These are phyloP conservation scores for Leiothrix lutea DNA, from an alignment of 2,113 vertebrate genomes.

Conservation along the genomic window DNA sequence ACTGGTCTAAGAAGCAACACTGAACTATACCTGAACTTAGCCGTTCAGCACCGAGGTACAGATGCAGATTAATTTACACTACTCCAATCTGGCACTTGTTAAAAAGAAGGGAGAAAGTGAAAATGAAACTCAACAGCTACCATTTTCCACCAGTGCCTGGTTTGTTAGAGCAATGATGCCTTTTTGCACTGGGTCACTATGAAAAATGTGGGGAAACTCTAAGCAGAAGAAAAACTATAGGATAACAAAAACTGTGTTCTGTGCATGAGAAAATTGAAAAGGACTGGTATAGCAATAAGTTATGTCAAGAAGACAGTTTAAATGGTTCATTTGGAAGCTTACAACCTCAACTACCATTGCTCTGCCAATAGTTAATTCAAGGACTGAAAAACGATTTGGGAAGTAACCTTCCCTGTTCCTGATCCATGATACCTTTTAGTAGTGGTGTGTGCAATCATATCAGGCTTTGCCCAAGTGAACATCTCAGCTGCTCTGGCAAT, in stretches of 20 bases:
- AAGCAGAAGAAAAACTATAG: neutral
- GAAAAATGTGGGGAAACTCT: neutral
- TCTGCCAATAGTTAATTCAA: neutral
- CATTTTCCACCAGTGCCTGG: neutral
- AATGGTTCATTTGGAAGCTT: neutral
- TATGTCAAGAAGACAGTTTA: neutral
- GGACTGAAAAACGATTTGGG: neutral
- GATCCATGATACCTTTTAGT: neutral
- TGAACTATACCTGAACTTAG: neutral
- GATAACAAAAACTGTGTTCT: neutral
- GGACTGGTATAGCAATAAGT: neutral
- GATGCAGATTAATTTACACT: neutral
- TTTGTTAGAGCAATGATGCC: neutral
- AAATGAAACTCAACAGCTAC: neutral
- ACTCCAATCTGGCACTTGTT: neutral
- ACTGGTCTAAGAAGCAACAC: neutral
- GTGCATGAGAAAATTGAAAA: neutral
- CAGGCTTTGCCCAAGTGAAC: neutral
- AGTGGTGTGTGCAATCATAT: neutral
- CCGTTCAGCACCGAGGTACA: neutral
- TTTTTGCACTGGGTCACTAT: neutral
- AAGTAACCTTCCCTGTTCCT: neutral
- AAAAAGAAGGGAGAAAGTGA: neutral
- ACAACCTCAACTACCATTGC: neutral
- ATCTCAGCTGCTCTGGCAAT: neutral